Evolutionary conservation across 2,797 vertebrate species (phyloP).

Genomic region (Percopsis omiscomaycus): DNA sequence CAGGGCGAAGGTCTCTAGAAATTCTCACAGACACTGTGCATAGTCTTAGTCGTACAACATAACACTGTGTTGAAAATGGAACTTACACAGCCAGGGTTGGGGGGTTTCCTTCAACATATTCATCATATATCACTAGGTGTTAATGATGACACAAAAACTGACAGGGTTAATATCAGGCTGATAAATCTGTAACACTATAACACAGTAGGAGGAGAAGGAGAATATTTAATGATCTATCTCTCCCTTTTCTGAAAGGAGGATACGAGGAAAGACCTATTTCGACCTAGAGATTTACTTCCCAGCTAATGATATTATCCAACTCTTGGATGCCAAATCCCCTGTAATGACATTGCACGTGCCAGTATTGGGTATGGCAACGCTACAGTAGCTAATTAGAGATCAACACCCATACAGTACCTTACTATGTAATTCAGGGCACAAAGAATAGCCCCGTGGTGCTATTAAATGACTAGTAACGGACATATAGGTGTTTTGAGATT

Average conservation of each 20-base stretch:
- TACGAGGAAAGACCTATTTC: slow-evolving; percentile 56
- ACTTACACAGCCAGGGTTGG: too few species aligned
- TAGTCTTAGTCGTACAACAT: too few species aligned
- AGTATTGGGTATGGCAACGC: slow-evolving; percentile 71
- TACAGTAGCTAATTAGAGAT: slow-evolving; percentile 70
- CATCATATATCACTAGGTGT: too few species aligned
- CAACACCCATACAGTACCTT: slow-evolving; percentile 65
- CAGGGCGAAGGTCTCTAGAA: slow-evolving; percentile 72
- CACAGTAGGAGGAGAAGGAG: too few species aligned
- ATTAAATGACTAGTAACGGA: too few species aligned
- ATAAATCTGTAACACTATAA: too few species aligned
- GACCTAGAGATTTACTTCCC: slow-evolving; percentile 59
- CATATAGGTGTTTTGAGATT: too few species aligned
- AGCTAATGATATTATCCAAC: slow-evolving; percentile 85
- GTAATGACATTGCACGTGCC: slow-evolving; percentile 81
- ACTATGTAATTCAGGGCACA: slow-evolving; percentile 46
- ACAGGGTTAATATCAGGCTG: too few species aligned
- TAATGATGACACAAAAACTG: too few species aligned
- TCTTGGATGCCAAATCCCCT: slow-evolving; percentile 86
- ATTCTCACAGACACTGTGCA: slow-evolving; percentile 26
- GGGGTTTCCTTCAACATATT: too few species aligned
- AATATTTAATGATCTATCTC: too few species aligned
- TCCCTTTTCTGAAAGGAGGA: not conserved
- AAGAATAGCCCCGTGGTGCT: slow-evolving; percentile 56
- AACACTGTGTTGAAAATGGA: too few species aligned